Evolutionary conservation across 2,888 invertebrate genomes (phyloP).

Genomic region (Clanis bilineata): DNA sequence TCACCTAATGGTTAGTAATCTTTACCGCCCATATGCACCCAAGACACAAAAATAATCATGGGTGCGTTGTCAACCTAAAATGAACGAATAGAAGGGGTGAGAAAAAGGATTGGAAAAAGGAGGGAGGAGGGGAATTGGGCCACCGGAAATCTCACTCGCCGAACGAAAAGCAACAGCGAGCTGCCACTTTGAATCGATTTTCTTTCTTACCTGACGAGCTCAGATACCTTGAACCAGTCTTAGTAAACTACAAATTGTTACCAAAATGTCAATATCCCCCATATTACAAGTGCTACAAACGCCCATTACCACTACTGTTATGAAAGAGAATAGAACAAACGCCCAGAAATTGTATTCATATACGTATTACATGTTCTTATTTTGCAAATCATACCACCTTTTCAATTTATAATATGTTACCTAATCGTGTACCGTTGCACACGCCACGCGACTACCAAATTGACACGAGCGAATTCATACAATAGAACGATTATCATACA

Average conservation of each 20-base stretch:
- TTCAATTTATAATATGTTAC: conserved; percentile 20
- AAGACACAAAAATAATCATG: no score
- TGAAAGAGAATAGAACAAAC: neutral
- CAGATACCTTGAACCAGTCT: no score
- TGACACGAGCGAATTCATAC: conserved; percentile 47
- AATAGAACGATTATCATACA: conserved; percentile 50
- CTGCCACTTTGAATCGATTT: no score
- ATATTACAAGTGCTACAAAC: neutral
- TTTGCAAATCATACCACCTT: neutral
- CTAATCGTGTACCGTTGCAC: conserved; percentile 29
- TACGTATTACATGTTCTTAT: neutral
- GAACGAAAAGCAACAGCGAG: no score
- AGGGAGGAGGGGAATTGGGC: no score
- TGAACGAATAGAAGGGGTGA: no score
- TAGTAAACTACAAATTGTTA: neutral
- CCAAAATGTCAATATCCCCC: neutral
- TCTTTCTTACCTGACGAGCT: no score
- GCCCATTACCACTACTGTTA: neutral
- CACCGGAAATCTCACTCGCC: no score
- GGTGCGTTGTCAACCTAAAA: no score
- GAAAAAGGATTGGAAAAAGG: no score
- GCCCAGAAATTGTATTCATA: neutral
- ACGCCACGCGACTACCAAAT: conserved; percentile 30
- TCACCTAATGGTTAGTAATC: no score
- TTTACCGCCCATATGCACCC: no score